Base-by-base conservation (phyloP, 2,113 vertebrate species). In the Alaudala cheleensis region DNA sequence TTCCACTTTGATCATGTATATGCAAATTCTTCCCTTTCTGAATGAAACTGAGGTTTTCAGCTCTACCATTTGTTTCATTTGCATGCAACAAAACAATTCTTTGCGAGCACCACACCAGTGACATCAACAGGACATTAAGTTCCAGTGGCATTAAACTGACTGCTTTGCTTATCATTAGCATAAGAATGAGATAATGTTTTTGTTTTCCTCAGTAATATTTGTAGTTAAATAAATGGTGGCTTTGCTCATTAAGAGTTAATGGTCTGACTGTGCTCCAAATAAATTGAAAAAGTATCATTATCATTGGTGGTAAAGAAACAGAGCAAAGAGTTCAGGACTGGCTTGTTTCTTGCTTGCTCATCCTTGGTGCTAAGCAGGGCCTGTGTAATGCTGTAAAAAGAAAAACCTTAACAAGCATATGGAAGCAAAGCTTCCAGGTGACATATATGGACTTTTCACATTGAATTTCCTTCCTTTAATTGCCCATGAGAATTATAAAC, bases 231-330 rank as follows among this genome's bases (percentile, higher is more conserved):
- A 76, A 89, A 9, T 78, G 22, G 33, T 69, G 57, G 11, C 16
- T 95, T 92, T 82, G 23, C 28, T 92, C 25, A 29, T 95, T 78
- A 81, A 73, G 72, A 88, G 51, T 70, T 88, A 94, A 69, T 67
- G 66, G 28, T 67, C 79, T 92, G 74, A 79, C 25, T 88, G 26
- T 79, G 29, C 17, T 92, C 15, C 22, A 57, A 18, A 69, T 90
- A 92, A 90, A 69, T 72, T 50, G n/a, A 69, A 78, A 83, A 87
- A 64, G 34, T 18, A 62, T 7, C 15, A 76, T 62, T 90, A 44
- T 61, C 40, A 79, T 91, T 3, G 2, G 39, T 60, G 70, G 47
- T 81, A 82, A 92, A 83, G 56, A 89, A 89, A 50, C 28, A 45
- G 66, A 47, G 24, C 5, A 7, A 67, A 67, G 39, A 85, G 42